Evolutionary conservation across 2,888 invertebrate species (phyloP).

Genomic region (Artemia sinica): DNA sequence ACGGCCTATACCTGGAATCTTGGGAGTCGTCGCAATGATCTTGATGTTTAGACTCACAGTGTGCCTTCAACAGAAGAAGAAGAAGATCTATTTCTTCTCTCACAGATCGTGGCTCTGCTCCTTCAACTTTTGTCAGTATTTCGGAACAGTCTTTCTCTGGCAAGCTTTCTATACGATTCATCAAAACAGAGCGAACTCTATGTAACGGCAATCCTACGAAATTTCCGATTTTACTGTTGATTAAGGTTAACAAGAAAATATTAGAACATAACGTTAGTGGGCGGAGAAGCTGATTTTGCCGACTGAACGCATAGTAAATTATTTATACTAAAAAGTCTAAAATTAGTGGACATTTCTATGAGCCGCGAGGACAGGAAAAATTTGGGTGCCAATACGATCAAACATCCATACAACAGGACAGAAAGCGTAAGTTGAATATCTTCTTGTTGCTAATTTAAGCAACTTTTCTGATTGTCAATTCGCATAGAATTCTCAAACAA

Average conservation of each 20-base stretch:
- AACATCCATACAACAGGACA: too few relatives aligned
- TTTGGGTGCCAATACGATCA: too few relatives aligned
- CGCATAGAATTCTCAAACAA: too few relatives aligned
- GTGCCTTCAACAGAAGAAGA: slow-evolving; percentile 71
- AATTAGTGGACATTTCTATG: too few relatives aligned
- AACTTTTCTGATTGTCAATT: too few relatives aligned
- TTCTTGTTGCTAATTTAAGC: too few relatives aligned
- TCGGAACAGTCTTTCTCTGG: slow-evolving; percentile 65
- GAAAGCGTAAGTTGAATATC: too few relatives aligned
- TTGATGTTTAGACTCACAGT: slow-evolving; percentile 72
- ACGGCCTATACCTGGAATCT: slow-evolving; percentile 47
- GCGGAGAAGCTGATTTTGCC: too few relatives aligned
- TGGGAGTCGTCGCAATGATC: slow-evolving; percentile 75
- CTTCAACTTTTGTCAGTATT: slow-evolving; percentile 64
- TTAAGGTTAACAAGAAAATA: slow-evolving; percentile 10
- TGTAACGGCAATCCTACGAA: slow-evolving; percentile 51
- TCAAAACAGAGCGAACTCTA: slow-evolving; percentile 56
- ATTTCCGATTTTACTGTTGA: slow-evolving; percentile 14
- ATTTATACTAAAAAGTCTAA: too few relatives aligned
- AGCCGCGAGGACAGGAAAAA: too few relatives aligned
- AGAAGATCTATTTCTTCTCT: slow-evolving; percentile 75
- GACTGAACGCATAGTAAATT: too few relatives aligned
- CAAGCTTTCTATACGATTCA: slow-evolving; percentile 56
- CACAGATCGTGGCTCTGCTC: slow-evolving; percentile 46
- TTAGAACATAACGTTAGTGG: too few relatives aligned